Conservation (phyloP, 92 coral and sea anemone genomes). For the Epizoanthus rinbou region DNA sequence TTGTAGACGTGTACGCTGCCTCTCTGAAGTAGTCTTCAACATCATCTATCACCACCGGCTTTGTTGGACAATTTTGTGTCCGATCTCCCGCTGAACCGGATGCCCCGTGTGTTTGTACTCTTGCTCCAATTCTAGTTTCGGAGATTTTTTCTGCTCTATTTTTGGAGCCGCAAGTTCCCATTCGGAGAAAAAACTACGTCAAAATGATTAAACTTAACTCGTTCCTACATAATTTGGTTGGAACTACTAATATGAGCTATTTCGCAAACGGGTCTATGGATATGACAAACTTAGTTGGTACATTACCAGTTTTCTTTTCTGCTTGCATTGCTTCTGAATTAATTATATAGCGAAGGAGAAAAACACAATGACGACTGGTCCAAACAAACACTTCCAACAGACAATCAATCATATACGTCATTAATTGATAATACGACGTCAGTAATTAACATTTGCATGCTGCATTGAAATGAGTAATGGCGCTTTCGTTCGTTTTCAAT, state of each 20-base stretch:
- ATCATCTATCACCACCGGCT: slow-evolving; percentile 8
- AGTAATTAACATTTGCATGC: slow-evolving; percentile 2
- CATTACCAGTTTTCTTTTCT: neutral
- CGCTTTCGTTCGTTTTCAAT: neutral
- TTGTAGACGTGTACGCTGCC: neutral
- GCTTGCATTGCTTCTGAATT: slow-evolving; percentile 2
- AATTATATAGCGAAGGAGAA: neutral
- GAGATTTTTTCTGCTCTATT: neutral
- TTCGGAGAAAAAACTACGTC: slow-evolving; percentile 12
- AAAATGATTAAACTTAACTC: neutral
- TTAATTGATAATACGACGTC: slow-evolving; percentile 20
- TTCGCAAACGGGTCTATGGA: neutral
- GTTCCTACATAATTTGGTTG: neutral
- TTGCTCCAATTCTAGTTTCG: neutral
- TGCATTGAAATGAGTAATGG: neutral
- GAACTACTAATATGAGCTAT: neutral
- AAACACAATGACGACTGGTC: neutral
- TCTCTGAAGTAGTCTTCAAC: slow-evolving; percentile 32
- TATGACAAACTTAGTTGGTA: neutral
- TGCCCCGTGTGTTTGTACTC: neutral
- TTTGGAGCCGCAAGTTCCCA: slow-evolving; percentile 36
- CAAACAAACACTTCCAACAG: slow-evolving; percentile 7
- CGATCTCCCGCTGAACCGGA: neutral
- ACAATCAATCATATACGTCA: slow-evolving; percentile 14
- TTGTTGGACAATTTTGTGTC: neutral